Base-by-base conservation (phyloP, 2,888 invertebrate species). In the Sthenelais limicola region DNA sequence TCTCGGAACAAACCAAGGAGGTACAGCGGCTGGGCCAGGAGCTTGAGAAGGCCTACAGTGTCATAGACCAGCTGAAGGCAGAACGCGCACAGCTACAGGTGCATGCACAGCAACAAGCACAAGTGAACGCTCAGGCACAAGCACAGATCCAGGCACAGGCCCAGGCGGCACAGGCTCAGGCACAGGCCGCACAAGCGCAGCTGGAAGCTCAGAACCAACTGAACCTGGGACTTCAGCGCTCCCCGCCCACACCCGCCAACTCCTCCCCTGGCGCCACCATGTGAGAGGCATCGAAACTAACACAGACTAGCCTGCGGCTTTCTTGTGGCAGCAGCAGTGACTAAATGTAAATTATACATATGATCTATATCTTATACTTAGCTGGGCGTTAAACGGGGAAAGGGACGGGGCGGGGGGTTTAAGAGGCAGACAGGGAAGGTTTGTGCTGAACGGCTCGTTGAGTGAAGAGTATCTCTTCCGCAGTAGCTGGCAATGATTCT, bases 1-100 rank as follows among this genome's bases (percentile, higher is more conserved):
- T 80, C 62, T 74, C 78, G 1, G 80, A 80, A 71, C 78, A 78
- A 52, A 78, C 78, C 3, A 78, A 73, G 67, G 78, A 80, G 71
- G 79, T 77, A 21, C 77, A 80, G 69, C 35, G 73, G 24, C 73
- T 80, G 51, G 74, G 51, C 26, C 73, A 72, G 52, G 73, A 80
- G 68, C 73, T 80, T 0, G 77, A 78, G 56, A 80, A 80, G 58
- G 80, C 80, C 4, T 74, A 72, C 51, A 66, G 47, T 9, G 68
- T 78, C 56, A 77, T 80, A 26, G 77, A 77, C 43, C 74, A 72
- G 56, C 74, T 79, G 43, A 73, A 75, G 68, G 26, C 43, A 18
- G 70, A 70, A 38, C 52, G 56, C 51, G 30, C 33, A 33, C 68
- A 68, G 51, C 68, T 62, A 9, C 35, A 43, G n/a, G 62, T 43